Evolutionary conservation across 2,888 invertebrate species (phyloP), one percentile per base, ranked within the genome.

Genomic region (Cepaea hortensis): DNA sequence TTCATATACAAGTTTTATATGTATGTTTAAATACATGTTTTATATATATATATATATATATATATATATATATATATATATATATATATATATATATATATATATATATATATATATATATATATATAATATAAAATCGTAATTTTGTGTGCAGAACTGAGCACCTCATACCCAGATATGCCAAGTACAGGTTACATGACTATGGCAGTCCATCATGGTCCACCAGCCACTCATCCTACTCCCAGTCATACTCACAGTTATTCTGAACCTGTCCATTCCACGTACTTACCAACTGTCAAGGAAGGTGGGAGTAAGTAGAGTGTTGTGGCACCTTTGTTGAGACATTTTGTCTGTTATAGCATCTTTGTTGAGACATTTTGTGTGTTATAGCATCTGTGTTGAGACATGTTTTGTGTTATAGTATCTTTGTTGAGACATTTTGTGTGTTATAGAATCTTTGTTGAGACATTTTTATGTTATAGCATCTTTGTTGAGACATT

Each of bases 201-300:
- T 5, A 82, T 82, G 82, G 50, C 48, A 68, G 70, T 13, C 5
- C 72, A 82, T 61, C 72, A 82, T 61, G 55, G 4, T 3, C n/a
- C 84, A 20, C 20, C 84, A 73, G 6, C 76, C 35, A 23, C 75
- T 4, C 85, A 85, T 55, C 85, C 85, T 7, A 68, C 79, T n/a
- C 85, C 85, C 68, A 85, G 72, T 48, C 81, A 81, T 11, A 65
- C 68, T 4, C 82, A 89, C 48, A 90, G 65, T 85, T 91, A 90
- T 89, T 88, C 90, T 96, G 46, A 90, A 5, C 97, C 48, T 96
- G 86, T 97, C 97, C 73, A 97, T 75, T 72, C 87, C 55, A 81
- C 85, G 84, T 87, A 81, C 7, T 88, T 93, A 68, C 91, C 93
- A 6, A 92, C 92, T 55, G 92, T 93, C 75, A 91, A 91, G 70